Percentiles rank a stretch among this genome's conserved stretches.
phyloP scores from a whole-genome alignment of 2,888 invertebrate genomes.

The Gnatocerus cornutus region DNA sequence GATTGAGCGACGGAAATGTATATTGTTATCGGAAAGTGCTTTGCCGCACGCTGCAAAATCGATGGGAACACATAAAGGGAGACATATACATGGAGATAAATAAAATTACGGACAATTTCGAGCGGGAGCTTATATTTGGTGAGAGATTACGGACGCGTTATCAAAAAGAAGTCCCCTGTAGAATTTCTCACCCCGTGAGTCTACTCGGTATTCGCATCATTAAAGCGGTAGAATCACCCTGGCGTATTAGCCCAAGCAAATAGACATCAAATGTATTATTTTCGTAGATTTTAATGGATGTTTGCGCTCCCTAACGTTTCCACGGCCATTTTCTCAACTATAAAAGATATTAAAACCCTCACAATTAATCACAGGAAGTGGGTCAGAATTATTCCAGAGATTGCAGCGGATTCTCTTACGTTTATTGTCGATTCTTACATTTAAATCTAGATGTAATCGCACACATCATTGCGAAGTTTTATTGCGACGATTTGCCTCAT shows the following conservation, averaged over 20 bases:
- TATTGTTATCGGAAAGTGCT: slow-evolving; percentile 49
- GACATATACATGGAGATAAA: slow-evolving; percentile 9
- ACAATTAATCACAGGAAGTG: slow-evolving; percentile 29
- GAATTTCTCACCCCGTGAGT: too few species aligned
- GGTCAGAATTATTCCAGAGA: slow-evolving; percentile 9
- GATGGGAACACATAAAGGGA: slow-evolving; percentile 21
- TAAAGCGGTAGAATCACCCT: too few species aligned
- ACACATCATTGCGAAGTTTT: slow-evolving; percentile 20
- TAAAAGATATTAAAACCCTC: slow-evolving; percentile 27
- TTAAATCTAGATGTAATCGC: slow-evolving; percentile 9
- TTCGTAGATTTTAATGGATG: slow-evolving; percentile 33
- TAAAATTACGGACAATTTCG: slow-evolving; percentile 5
- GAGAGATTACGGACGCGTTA: too few species aligned
- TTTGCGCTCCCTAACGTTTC: slow-evolving; percentile 9
- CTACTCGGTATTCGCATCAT: too few species aligned
- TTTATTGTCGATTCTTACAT: slow-evolving; percentile 13
- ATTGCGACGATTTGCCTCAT: slow-evolving; percentile 9
- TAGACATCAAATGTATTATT: slow-evolving; percentile 18
- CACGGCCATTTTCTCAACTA: slow-evolving; percentile 26
- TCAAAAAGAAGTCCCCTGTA: too few species aligned
- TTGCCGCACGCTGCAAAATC: slow-evolving; percentile 38
- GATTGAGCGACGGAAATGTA: slow-evolving; percentile 46
- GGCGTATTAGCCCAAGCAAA: too few species aligned
- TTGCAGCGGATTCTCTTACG: slow-evolving; percentile 2
- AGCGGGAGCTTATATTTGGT: background rate